Base-by-base conservation (phyloP, 1,140 invertebrate species). In the Dolichoris vasculosae region DNA sequence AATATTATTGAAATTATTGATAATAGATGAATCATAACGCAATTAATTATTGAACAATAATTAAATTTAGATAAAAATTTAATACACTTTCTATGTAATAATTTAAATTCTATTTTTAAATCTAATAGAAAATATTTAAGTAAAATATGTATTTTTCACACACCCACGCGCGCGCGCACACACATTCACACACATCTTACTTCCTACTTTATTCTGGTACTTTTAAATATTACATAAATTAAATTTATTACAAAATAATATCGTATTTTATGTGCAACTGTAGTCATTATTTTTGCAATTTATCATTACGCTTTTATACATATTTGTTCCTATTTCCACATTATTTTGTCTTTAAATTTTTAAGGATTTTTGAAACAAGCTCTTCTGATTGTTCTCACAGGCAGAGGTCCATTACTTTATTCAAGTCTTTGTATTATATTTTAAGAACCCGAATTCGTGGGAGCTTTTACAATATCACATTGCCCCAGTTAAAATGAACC, bases 401-500 rank as follows among this genome's bases (percentile, higher is more conserved):
- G 30, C 1, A 32, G 30, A 17, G 30, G n/a, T 30, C 30, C 6
- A 67, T 11, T 71, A 35, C 35, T 71, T 71, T 71, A 20, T 71
- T 30, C 13, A 2, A 3, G 4, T n/a, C n/a, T 2, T 63, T 63
- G 26, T 8, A 40, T 89, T 88, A 86, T 85, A 85, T 82, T 85
- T 67, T 64, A 85, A 67, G 82, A 75, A 51, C 55, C 79, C 51
- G 69, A 85, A 82, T 71, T 59, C 32, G 55, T 73, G 20, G 59
- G 59, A 71, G 71, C 78, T 82, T 85, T 81, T 85, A 67, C 38
- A 73, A 82, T 85, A 85, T 85, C 78, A 71, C 78, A 82, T 85
- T 81, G 82, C 84, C 20, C 13, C 30, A 51, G 55, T 85, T 85
- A 76, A 85, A 85, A 38, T 32, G 67, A 81, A 69, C 67, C 77